These are phyloP conservation scores for Misgurnus anguillicaudatus DNA, from an alignment of 2,113 vertebrate genomes.

Conservation along the genomic window DNA sequence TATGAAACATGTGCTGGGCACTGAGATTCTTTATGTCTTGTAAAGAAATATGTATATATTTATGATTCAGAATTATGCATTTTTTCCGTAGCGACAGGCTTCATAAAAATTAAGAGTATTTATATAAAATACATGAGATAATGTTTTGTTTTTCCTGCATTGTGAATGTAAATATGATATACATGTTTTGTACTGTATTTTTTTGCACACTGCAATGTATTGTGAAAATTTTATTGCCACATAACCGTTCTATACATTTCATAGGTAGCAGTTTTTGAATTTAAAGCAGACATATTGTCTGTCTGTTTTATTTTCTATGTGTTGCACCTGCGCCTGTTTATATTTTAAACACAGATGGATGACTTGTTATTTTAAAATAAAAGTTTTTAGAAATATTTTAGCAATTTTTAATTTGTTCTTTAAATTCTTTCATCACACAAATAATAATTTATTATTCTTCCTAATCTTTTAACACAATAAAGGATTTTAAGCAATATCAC, in stretches of 20 bases:
- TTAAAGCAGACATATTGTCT: background rate
- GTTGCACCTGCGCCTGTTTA: constrained; percentile 44
- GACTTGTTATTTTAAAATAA: constrained; percentile 73
- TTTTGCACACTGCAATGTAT: constrained; percentile 46
- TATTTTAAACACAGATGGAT: constrained; percentile 20
- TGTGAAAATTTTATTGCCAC: constrained; percentile 20
- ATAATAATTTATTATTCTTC: too few species aligned
- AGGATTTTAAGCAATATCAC: too few species aligned
- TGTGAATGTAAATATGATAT: constrained; percentile 70
- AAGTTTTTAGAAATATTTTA: constrained; percentile 60
- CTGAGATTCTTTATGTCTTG: background rate
- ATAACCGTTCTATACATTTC: background rate
- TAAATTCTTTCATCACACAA: background rate
- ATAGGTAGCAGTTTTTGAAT: constrained; percentile 19
- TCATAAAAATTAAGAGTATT: constrained; percentile 51
- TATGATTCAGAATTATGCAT: background rate
- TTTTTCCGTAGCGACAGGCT: background rate
- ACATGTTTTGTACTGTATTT: constrained; percentile 61
- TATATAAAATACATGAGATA: constrained; percentile 28
- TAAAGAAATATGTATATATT: constrained; percentile 4
- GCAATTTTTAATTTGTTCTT: background rate
- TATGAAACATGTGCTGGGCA: constrained; percentile 16
- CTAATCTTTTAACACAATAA: too few species aligned
- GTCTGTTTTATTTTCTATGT: constrained; percentile 8
- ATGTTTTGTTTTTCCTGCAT: constrained; percentile 5